Evolutionary conservation across 2,888 invertebrate species (phyloP), one percentile per base, ranked within the genome.

Genomic region (Drosophila mimica): DNA sequence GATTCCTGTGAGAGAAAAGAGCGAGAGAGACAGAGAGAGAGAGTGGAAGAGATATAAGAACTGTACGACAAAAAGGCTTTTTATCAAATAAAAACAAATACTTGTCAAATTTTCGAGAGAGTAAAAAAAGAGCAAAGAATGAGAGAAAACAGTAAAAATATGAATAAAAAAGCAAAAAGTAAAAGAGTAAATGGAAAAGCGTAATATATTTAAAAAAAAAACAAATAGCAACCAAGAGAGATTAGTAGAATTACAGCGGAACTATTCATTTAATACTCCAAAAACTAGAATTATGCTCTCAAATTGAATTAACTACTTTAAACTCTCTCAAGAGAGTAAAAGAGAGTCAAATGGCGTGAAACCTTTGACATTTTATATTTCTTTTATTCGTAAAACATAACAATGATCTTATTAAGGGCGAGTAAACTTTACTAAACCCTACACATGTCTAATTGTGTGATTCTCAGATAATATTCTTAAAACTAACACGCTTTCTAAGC

Each of bases 401-500:
- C 9, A 11, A 30, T 49, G 30, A 30, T 30, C n/a, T 8, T 8
- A n/a, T 30, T 38, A n/a, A 36, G 15, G 8, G 4, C 46, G 46
- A 15, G 46, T 8, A 25, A 25, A 25, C 25, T 36, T 36, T 17
- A n/a, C 11, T 13, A 13, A 36, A 7, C 17, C n/a, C 1, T 13
- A 25, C 33, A 46, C 25, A n/a, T 49, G n/a, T 2, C 33, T 15
- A n/a, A n/a, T 15, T 15, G 15, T 3, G n/a, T 53, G 48, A 53
- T 38, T 54, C 36, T 68, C 5, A 40, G 67, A 68, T 68, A 69
- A 51, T 56, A 68, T 49, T 40, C 53, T 36, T 17, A 49, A 33
- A 51, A 33, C 20, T n/a, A 28, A 58, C 17, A 60, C 34, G 74
- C 77, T 63, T 74, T 70, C 71, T 70, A 70, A 70, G 70, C 54